Evolutionary conservation across 2,888 invertebrate genomes (phyloP).

Genomic region (Nebria salina): DNA sequence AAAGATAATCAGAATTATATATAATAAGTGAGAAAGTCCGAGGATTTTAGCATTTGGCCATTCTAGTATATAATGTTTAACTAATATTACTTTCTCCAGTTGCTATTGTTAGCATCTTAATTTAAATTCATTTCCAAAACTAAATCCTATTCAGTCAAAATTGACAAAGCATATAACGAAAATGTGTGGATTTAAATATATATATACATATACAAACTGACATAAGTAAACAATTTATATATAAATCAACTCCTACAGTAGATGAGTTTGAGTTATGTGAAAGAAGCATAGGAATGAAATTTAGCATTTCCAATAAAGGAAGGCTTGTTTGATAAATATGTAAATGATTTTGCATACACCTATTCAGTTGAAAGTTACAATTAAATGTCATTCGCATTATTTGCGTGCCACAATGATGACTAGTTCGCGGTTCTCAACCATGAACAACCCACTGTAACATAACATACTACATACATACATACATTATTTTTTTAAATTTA

Average conservation of each 20-base stretch:
- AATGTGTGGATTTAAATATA: too few relatives aligned
- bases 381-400: conserved; percentile 38
- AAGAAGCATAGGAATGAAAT: background rate
- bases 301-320: conserved; percentile 23
- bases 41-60: background rate
- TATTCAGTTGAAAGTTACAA: conserved; percentile 37
- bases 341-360: background rate
- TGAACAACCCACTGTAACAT: conserved; percentile 19
- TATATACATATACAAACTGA: too few relatives aligned
- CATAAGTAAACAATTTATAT: too few relatives aligned
- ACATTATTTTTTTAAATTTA: background rate
- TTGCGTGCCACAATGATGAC: conserved; percentile 31
- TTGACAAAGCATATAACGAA: too few relatives aligned
- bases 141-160: background rate
- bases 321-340: background rate
- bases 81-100: background rate
- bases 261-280: background rate
- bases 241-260: too few relatives aligned
- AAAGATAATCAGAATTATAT: too few relatives aligned
- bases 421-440: background rate
- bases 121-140: background rate
- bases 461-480: conserved; percentile 16
- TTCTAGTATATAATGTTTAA: background rate
- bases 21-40: background rate
- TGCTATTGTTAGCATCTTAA: background rate